A percentile compares a stretch with the other conserved stretches of the same genome.
phyloP scores from a whole-genome alignment of 2,797 vertebrate species.

The Siniperca obscura region DNA sequence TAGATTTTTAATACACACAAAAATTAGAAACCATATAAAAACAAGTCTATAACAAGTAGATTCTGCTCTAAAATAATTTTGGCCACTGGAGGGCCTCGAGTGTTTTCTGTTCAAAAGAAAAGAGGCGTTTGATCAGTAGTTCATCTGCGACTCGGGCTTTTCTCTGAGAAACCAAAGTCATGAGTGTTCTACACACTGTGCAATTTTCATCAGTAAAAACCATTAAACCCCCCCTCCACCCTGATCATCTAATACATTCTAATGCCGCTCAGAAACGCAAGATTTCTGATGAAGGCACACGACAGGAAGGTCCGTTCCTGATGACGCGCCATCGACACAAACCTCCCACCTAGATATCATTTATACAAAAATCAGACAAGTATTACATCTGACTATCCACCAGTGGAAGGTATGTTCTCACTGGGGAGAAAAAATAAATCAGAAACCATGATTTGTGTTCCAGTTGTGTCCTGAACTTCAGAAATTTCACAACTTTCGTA shows the following conservation, averaged over 20 bases:
- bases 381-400: neutral
- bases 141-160: constrained; percentile 44
- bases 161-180: constrained; percentile 38
- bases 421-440: neutral
- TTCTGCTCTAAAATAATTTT: constrained; percentile 50
- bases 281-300: constrained; percentile 75
- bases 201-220: constrained; percentile 59
- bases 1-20: constrained; percentile 63
- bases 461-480: constrained; percentile 31
- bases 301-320: constrained; percentile 32
- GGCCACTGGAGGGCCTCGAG: constrained; percentile 21
- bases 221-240: neutral
- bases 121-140: constrained; percentile 75
- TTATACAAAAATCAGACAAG: constrained; percentile 28
- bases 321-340: constrained; percentile 7
- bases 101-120: constrained; percentile 41
- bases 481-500: constrained; percentile 53
- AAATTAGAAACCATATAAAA: constrained; percentile 64
- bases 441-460: constrained; percentile 38
- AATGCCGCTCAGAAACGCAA: constrained; percentile 54
- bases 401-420: constrained; percentile 52
- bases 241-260: constrained; percentile 67
- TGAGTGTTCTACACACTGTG: constrained; percentile 64
- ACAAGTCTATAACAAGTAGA: constrained; percentile 35
- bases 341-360: constrained; percentile 34